A percentile compares a stretch with the other conserved stretches of the same genome.
phyloP scores from a whole-genome alignment of 2,888 invertebrate species.

The Morinoia aosen region DNA sequence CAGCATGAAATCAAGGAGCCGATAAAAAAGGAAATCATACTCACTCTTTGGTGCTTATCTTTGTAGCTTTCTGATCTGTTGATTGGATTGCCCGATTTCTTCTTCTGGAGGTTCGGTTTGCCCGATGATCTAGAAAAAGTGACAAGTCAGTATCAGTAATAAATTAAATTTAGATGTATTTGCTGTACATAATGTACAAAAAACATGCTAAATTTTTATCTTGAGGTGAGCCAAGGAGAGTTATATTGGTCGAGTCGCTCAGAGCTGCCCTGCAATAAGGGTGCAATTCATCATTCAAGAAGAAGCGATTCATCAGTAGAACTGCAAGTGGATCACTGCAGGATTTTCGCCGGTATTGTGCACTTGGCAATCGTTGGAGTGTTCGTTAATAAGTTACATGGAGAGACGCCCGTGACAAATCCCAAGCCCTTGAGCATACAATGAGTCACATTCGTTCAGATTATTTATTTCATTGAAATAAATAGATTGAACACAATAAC shows the following conservation, averaged over 20 bases:
- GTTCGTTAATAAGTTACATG: background rate
- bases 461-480: background rate
- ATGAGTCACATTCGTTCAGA: background rate
- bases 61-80: constrained; percentile 67
- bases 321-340: background rate
- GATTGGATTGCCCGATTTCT: constrained; percentile 62
- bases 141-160: background rate
- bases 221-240: background rate
- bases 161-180: background rate
- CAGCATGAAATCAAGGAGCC: background rate
- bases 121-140: constrained; percentile 39
- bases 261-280: no score
- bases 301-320: no score
- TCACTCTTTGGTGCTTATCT: constrained; percentile 66
- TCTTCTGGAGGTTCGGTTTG: constrained; percentile 60
- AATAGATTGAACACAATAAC: background rate
- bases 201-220: background rate
- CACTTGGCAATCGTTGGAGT: background rate
- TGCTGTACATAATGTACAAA: background rate
- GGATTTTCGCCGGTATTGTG: background rate
- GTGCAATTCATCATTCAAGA: no score
- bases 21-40: background rate
- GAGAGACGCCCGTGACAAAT: background rate
- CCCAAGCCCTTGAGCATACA: background rate
- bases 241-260: background rate